phyloP scores from a whole-genome alignment of 2,888 invertebrate species.

The Ectemnius cavifrons region DNA sequence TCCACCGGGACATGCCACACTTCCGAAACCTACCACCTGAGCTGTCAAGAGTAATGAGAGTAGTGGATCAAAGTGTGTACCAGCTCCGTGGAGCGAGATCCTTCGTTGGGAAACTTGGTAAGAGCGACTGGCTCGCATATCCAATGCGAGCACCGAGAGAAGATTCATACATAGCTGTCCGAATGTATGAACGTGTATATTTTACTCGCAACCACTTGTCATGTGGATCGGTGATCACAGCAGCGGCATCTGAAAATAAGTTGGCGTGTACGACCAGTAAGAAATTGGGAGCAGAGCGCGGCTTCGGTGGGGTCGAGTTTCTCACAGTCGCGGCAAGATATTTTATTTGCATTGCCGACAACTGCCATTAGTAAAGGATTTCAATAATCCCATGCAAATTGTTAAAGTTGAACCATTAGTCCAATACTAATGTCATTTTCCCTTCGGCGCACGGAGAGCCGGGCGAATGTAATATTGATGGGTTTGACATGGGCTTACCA shows the following conservation, averaged over 20 bases:
- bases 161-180: no score
- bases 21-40: conserved; percentile 4
- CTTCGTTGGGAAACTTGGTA: no score
- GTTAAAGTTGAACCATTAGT: conserved; percentile 72
- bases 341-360: conserved; percentile 65
- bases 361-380: conserved; percentile 60
- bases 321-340: conserved; percentile 49
- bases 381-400: conserved; percentile 74
- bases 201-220: background rate
- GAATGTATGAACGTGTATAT: conserved; percentile 2
- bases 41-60: no score
- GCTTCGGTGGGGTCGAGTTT: conserved; percentile 33
- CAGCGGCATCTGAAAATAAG: conserved; percentile 29
- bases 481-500: conserved; percentile 66
- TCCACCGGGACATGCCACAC: conserved; percentile 10
- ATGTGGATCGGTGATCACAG: background rate
- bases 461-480: conserved; percentile 70
- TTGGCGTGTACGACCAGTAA: conserved; percentile 21
- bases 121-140: no score
- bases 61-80: no score
- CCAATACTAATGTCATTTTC: conserved; percentile 69
- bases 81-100: no score
- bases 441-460: conserved; percentile 55
- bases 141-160: no score
- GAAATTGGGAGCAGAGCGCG: conserved; percentile 43